phyloP scores from a whole-genome alignment of 2,888 invertebrate species.

The Ramazzottius varieornatus region DNA sequence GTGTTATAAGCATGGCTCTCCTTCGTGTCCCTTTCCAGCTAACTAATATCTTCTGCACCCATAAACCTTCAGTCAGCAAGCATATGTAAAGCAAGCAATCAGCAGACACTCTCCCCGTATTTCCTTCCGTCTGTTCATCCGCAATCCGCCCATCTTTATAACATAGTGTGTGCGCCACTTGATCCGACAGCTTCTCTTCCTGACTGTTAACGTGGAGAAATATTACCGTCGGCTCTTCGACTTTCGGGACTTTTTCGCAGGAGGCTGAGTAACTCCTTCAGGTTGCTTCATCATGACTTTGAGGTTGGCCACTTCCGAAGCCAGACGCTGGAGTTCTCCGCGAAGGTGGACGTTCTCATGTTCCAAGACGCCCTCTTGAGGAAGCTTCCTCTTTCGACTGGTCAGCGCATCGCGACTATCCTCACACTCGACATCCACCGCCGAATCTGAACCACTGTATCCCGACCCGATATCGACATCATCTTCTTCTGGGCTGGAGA shows the following conservation, averaged over 20 bases:
- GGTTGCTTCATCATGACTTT: conserved; percentile 29
- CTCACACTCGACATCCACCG: background rate
- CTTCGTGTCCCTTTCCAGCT: no score
- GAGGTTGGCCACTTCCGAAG: conserved; percentile 65
- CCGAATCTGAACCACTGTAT: background rate
- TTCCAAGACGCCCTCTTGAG: conserved; percentile 16
- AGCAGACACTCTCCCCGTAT: no score
- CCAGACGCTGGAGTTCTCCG: conserved; percentile 49
- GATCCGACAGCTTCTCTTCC: no score
- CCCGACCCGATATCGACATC: background rate
- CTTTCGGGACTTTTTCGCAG: background rate
- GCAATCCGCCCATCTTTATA: no score
- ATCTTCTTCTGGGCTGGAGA: background rate
- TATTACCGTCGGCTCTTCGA: background rate
- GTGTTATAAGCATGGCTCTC: no score
- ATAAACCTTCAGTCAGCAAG: no score
- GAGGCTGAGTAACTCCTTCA: background rate
- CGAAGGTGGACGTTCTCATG: conserved; percentile 32
- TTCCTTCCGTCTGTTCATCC: no score
- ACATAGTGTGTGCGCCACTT: no score
- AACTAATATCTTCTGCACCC: no score
- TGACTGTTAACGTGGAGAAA: no score
- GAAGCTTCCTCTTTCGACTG: background rate
- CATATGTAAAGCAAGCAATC: no score
- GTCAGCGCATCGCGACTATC: background rate